Evolutionary conservation across 2,888 invertebrate genomes (phyloP).

Genomic region (Argyra leucocephala): DNA sequence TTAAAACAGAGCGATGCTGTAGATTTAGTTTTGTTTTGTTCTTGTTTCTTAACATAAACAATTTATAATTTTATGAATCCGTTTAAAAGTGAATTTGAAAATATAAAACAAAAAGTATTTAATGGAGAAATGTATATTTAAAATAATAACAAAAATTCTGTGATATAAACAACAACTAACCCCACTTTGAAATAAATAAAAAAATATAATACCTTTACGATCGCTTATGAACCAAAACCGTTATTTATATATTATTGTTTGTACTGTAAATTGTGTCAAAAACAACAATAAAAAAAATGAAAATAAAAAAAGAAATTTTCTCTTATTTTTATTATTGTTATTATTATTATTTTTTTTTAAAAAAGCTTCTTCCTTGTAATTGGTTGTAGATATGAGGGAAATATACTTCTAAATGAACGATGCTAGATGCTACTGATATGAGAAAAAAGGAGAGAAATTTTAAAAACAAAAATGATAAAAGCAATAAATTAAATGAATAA

Average conservation of each 20-base stretch:
- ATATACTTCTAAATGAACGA: not conserved
- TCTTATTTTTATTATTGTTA: not conserved
- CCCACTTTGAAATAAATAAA: not conserved
- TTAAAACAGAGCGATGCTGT: too few relatives aligned
- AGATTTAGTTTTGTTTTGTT: too few relatives aligned
- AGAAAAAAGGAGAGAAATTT: not conserved
- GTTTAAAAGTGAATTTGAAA: too few relatives aligned
- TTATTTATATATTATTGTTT: not conserved
- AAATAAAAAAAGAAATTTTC: not conserved
- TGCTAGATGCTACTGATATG: not conserved
- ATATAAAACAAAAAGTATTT: too few relatives aligned
- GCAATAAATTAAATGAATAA: not conserved
- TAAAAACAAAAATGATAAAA: not conserved
- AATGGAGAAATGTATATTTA: too few relatives aligned
- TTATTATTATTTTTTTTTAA: not conserved
- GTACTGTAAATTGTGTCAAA: not conserved
- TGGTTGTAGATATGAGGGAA: not conserved
- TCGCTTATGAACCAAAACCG: not conserved
- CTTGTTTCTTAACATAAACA: too few relatives aligned
- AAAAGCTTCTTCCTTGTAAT: constrained; percentile 4
- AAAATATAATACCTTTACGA: not conserved
- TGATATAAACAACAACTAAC: not conserved
- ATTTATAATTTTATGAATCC: too few relatives aligned
- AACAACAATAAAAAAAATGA: too few relatives aligned
- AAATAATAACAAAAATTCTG: too few relatives aligned